phyloP scores from a whole-genome alignment of 2,797 vertebrate genomes.

The Brotula barbata region DNA sequence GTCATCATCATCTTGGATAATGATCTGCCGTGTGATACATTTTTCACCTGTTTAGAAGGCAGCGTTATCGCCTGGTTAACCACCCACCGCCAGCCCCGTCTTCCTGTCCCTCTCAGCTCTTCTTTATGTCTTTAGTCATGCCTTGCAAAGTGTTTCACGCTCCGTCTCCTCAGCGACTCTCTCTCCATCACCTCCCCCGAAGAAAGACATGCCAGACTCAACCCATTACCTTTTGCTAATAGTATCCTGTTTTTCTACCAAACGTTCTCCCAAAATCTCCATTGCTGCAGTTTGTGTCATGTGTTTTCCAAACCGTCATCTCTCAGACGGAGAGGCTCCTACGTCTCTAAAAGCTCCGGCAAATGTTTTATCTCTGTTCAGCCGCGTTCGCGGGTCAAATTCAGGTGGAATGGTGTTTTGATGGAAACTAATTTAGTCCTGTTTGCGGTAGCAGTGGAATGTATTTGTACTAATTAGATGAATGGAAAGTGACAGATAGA shows the following conservation, averaged over 20 bases:
- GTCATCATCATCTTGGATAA: conserved; percentile 31
- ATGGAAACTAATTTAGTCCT: conserved; percentile 60
- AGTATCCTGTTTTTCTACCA: conserved; percentile 48
- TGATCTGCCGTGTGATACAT: conserved; percentile 53
- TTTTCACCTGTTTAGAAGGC: conserved; percentile 67
- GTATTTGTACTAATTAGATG: conserved; percentile 61
- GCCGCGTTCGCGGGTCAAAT: conserved; percentile 54
- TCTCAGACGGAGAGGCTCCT: conserved; percentile 11
- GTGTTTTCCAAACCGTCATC: conserved; percentile 39
- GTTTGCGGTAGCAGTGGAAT: conserved; percentile 39
- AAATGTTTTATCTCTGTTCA: conserved; percentile 49
- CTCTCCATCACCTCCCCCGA: conserved; percentile 25
- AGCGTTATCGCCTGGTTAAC: conserved; percentile 61
- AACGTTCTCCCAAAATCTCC: conserved; percentile 44
- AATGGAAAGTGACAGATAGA: conserved; percentile 27
- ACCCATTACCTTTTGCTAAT: conserved; percentile 51
- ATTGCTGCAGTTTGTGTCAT: conserved; percentile 53
- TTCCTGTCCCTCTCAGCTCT: conserved; percentile 42
- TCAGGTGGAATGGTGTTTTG: conserved; percentile 60
- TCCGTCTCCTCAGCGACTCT: conserved; percentile 51
- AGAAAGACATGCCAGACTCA: conserved; percentile 47
- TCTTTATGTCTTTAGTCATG: conserved; percentile 67
- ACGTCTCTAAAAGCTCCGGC: conserved; percentile 34
- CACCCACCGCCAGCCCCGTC: conserved; percentile 57
- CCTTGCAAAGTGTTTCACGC: conserved; percentile 64